Evolutionary conservation across 1,140 invertebrate species (phyloP).

Genomic region (Danaus melanippus): DNA sequence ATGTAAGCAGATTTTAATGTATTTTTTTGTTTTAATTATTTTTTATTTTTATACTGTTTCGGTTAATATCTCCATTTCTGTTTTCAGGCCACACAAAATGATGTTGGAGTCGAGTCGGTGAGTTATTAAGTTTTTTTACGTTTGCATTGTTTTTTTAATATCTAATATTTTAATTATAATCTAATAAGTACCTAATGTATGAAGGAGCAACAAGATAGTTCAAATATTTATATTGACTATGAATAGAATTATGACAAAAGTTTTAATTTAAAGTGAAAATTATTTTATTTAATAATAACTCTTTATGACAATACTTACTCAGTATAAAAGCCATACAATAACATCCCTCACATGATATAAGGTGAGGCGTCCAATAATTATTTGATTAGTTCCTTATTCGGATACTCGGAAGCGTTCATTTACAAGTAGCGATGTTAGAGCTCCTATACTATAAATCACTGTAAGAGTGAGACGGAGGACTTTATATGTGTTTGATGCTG

Average conservation of each 20-base stretch:
- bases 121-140: slow-evolving; percentile 24
- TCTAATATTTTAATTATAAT: too few species aligned
- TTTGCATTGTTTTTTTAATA: too few species aligned
- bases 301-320: too few species aligned
- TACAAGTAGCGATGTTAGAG: slow-evolving; percentile 44
- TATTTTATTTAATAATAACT: too few species aligned
- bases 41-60: slow-evolving; percentile 4
- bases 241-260: too few species aligned
- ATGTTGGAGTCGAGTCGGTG: slow-evolving; percentile 67
- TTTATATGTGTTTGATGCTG: slow-evolving; percentile 5
- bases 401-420: slow-evolving; percentile 33
- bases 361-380: slow-evolving; percentile 32
- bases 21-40: slow-evolving; percentile 1
- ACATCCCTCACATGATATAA: too few species aligned
- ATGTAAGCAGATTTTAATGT: neutral
- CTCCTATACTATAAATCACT: slow-evolving; percentile 45
- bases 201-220: too few species aligned
- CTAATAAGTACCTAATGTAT: too few species aligned
- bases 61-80: slow-evolving; percentile 21
- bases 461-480: slow-evolving; percentile 18
- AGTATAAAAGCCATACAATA: too few species aligned
- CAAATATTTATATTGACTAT: too few species aligned
- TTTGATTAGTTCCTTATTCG: slow-evolving; percentile 47
- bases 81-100: slow-evolving; percentile 67
- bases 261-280: too few species aligned